Evolutionary conservation across 2,797 vertebrate genomes (phyloP).

Genomic region (Chelmon rostratus): DNA sequence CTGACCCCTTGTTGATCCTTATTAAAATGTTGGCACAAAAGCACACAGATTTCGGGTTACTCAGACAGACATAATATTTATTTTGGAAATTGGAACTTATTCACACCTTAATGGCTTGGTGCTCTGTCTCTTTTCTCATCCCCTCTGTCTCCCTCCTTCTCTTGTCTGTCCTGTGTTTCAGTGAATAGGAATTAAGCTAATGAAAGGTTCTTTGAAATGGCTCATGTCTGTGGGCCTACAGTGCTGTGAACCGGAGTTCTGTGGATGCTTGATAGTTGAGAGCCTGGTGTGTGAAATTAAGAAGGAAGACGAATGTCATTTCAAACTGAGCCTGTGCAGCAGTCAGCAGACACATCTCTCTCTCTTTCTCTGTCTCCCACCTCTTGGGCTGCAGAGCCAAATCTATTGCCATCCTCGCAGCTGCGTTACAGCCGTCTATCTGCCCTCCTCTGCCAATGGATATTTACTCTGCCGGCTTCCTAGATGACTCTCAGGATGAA

Average conservation of each 20-base stretch:
- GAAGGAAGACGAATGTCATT: slow-evolving; percentile 56
- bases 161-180: slow-evolving; percentile 43
- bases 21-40: slow-evolving; percentile 81
- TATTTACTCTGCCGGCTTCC: slow-evolving; percentile 77
- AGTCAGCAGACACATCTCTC: slow-evolving; percentile 44
- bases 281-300: slow-evolving; percentile 60
- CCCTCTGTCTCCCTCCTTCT: slow-evolving; percentile 29
- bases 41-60: slow-evolving; percentile 78
- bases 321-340: slow-evolving; percentile 55
- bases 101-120: slow-evolving; percentile 82
- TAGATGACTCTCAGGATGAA: slow-evolving; percentile 75
- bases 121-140: slow-evolving; percentile 53
- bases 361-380: slow-evolving; percentile 33
- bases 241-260: slow-evolving; percentile 34
- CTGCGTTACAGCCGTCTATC: slow-evolving; percentile 61
- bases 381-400: slow-evolving; percentile 53
- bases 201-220: slow-evolving; percentile 61
- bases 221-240: slow-evolving; percentile 24
- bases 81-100: slow-evolving; percentile 88
- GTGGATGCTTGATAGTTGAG: slow-evolving; percentile 35
- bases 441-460: slow-evolving; percentile 73
- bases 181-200: slow-evolving; percentile 60
- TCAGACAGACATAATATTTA: slow-evolving; percentile 88
- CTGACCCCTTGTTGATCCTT: slow-evolving; percentile 78
- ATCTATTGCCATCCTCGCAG: slow-evolving; percentile 65